Conservation (phyloP, 1,140 invertebrate genomes). For the Euura lappo region DNA sequence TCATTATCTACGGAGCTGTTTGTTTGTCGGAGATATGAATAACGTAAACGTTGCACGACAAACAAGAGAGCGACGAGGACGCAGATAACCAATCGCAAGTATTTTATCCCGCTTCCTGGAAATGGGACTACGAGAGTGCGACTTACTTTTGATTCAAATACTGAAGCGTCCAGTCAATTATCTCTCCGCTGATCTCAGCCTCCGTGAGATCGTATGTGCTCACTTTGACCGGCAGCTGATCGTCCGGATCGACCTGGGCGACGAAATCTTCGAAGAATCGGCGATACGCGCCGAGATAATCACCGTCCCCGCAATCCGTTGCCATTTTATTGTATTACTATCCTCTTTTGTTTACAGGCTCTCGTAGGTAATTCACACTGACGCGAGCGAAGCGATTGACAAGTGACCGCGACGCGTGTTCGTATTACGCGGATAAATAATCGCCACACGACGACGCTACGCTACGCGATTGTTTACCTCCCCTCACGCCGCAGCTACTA, state of each 20-base stretch:
- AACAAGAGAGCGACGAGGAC: too few species aligned
- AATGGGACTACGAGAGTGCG: not conserved
- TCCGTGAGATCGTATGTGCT: constrained; percentile 71
- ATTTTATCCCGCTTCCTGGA: too few species aligned
- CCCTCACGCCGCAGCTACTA: not conserved
- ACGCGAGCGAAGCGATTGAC: not conserved
- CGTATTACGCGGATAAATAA: not conserved
- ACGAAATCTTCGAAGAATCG: constrained; percentile 75
- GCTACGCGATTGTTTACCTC: not conserved
- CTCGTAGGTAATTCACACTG: not conserved
- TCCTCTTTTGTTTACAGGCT: not conserved
- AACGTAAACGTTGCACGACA: too few species aligned
- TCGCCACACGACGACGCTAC: not conserved
- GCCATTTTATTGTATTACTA: constrained; percentile 33
- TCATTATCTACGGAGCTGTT: too few species aligned
- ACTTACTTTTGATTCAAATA: constrained; percentile 80
- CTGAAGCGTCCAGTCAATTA: constrained; percentile 77
- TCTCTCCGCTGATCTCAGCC: constrained; percentile 75
- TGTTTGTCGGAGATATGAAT: too few species aligned
- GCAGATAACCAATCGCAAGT: too few species aligned
- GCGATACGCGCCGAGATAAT: constrained; percentile 71
- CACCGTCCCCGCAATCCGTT: constrained; percentile 57
- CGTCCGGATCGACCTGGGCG: constrained; percentile 69
- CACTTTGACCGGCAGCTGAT: constrained; percentile 77
- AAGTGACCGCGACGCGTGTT: not conserved